Conservation (phyloP, 2,888 invertebrate species). For the Oscheius myriophilus region DNA sequence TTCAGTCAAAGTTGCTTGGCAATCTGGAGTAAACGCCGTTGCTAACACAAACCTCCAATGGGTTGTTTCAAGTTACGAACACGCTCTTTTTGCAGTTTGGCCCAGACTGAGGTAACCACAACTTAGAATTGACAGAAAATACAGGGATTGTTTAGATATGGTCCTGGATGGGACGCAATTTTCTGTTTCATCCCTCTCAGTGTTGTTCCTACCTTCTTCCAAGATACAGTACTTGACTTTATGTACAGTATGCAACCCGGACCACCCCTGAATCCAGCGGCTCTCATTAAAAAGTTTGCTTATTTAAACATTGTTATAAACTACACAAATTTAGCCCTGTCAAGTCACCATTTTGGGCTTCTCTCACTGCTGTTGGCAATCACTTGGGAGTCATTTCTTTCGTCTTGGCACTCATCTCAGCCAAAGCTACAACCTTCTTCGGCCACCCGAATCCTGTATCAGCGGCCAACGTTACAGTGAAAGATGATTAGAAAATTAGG, state of each 20-base stretch:
- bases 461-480: not conserved
- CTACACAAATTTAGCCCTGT: not conserved
- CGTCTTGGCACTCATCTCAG: constrained; percentile 2
- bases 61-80: constrained; percentile 63
- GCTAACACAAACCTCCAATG: constrained; percentile 60
- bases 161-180: constrained; percentile 63
- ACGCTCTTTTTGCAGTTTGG: constrained; percentile 58
- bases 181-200: constrained; percentile 61
- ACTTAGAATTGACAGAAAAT: not conserved
- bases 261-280: constrained; percentile 45
- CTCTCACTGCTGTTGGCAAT: constrained; percentile 4
- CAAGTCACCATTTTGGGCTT: not conserved
- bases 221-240: constrained; percentile 45
- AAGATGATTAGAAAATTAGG: constrained; percentile 3
- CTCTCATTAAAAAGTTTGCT: constrained; percentile 11
- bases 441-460: constrained; percentile 13
- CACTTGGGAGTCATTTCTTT: constrained; percentile 19
- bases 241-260: constrained; percentile 56
- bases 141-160: constrained; percentile 39
- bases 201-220: constrained; percentile 53
- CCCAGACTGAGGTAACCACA: constrained; percentile 45
- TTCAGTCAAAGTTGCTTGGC: constrained; percentile 58
- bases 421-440: constrained; percentile 18
- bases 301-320: constrained; percentile 1
- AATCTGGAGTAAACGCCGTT: constrained; percentile 53